Conservation (phyloP, 2,113 vertebrate genomes). For the Carettochelys insculpta region DNA sequence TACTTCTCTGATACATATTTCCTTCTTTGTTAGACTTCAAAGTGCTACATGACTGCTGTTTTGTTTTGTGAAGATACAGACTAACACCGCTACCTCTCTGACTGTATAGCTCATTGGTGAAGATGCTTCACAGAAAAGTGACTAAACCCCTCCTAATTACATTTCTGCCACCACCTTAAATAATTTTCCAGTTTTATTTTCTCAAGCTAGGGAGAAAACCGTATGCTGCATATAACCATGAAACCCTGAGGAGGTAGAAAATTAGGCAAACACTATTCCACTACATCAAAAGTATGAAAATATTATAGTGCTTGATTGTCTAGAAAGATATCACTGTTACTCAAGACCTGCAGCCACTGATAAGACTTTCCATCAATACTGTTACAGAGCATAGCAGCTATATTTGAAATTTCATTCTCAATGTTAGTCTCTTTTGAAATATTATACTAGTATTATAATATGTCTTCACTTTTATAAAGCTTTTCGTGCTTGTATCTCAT, state of each 20-base stretch:
- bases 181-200: conserved; percentile 46
- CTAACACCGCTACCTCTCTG: too few species aligned
- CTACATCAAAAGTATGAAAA: conserved; percentile 54
- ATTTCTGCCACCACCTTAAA: background rate
- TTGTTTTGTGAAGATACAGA: too few species aligned
- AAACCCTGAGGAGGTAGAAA: conserved; percentile 47
- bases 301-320: conserved; percentile 22
- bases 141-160: conserved; percentile 26
- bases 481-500: background rate
- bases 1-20: too few species aligned
- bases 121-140: conserved; percentile 4
- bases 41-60: too few species aligned
- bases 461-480: background rate
- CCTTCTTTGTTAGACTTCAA: too few species aligned
- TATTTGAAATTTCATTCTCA: background rate
- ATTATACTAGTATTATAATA: background rate
- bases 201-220: conserved; percentile 36
- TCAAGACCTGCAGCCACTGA: conserved; percentile 21
- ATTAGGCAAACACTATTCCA: conserved; percentile 22
- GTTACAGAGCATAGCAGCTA: background rate
- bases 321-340: conserved; percentile 31
- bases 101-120: background rate
- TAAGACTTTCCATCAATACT: background rate
- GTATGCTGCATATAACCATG: conserved; percentile 38
- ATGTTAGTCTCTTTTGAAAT: background rate